phyloP scores from a whole-genome alignment of 2,113 vertebrate species.

The Mustela lutreola region DNA sequence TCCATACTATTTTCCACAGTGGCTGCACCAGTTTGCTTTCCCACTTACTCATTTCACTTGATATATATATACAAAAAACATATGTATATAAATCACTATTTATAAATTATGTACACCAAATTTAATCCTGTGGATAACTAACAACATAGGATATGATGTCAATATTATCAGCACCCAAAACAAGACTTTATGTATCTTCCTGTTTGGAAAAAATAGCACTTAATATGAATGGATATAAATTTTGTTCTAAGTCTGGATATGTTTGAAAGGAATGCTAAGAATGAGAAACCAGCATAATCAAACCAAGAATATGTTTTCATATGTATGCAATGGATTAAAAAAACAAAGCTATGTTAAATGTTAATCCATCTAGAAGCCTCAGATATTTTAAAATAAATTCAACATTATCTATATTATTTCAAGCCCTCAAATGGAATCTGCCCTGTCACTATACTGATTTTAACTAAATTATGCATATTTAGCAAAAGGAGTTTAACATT shows the following conservation, averaged over 20 bases:
- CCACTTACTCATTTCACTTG: neutral
- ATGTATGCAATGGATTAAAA: neutral
- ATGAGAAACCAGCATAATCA: slow-evolving; percentile 36
- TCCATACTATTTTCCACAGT: neutral
- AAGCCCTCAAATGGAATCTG: neutral
- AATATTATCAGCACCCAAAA: neutral
- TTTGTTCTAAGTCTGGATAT: neutral
- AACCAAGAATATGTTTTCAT: slow-evolving; percentile 1
- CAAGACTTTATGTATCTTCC: neutral
- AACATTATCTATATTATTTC: neutral
- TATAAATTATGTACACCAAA: neutral
- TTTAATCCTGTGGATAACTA: neutral
- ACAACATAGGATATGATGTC: neutral
- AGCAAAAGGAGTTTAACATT: slow-evolving; percentile 49
- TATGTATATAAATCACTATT: neutral
- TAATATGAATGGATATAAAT: slow-evolving; percentile 12
- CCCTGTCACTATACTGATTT: neutral
- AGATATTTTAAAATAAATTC: slow-evolving; percentile 41
- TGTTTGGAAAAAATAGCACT: slow-evolving; percentile 32
- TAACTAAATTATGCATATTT: neutral
- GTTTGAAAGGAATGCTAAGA: slow-evolving; percentile 45
- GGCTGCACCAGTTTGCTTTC: neutral
- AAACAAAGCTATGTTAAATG: slow-evolving; percentile 1
- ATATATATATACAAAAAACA: neutral
- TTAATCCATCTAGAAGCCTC: neutral